Conservation (phyloP, 2,113 vertebrate species). For the Asarcornis scutulata region DNA sequence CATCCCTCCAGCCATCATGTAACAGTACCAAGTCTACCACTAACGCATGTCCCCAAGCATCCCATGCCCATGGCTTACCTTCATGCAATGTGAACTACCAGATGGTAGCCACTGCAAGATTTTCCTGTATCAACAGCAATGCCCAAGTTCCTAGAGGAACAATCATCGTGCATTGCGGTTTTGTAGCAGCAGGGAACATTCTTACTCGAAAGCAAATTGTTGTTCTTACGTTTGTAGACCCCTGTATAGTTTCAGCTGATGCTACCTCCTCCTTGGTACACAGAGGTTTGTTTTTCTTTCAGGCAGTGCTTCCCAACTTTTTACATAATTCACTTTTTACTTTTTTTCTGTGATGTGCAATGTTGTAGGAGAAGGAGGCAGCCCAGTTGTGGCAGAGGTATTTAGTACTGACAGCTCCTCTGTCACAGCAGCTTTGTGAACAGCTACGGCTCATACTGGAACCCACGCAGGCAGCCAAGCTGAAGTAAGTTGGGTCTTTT, state of each 20-base stretch:
- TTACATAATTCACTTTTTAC: background rate
- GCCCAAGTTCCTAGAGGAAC: background rate
- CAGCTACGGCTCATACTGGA: constrained; percentile 95
- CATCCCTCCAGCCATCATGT: background rate
- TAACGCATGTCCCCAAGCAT: background rate
- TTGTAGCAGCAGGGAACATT: background rate
- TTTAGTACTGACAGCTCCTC: constrained; percentile 87
- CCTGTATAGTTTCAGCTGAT: background rate
- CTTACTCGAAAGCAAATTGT: background rate
- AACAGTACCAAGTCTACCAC: background rate
- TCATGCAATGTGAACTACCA: background rate
- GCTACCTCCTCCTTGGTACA: background rate
- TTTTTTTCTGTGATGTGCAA: background rate
- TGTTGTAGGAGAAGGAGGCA: constrained; percentile 85
- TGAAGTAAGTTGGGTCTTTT: constrained; percentile 82
- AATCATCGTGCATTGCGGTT: background rate
- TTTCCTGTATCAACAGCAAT: background rate
- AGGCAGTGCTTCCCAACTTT: background rate
- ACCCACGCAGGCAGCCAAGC: constrained; percentile 92
- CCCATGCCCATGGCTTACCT: background rate
- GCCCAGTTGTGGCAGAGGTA: constrained; percentile 94
- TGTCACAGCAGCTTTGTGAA: constrained; percentile 96
- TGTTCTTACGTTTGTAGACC: background rate
- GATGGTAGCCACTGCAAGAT: background rate
- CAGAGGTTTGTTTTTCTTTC: background rate